phyloP scores from a whole-genome alignment of 2,888 invertebrate species.

The Auanema freiburgensis region DNA sequence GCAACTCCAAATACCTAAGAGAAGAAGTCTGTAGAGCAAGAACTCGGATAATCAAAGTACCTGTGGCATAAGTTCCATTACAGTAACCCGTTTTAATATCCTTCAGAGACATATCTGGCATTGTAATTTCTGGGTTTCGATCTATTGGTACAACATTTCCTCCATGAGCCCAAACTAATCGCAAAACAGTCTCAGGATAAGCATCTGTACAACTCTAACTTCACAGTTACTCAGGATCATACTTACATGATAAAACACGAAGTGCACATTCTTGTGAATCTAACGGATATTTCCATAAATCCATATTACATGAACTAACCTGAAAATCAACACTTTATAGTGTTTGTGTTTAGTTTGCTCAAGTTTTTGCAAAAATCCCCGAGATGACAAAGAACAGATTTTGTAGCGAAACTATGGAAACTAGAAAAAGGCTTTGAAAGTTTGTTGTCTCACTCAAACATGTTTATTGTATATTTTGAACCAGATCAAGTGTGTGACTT shows the following conservation, averaged over 20 bases:
- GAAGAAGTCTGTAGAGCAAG: no score
- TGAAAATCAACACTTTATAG: no score
- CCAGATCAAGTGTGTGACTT: no score
- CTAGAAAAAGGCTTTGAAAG: no score
- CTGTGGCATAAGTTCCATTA: slow-evolving; percentile 63
- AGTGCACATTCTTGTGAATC: slow-evolving; percentile 69
- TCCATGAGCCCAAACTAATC: slow-evolving; percentile 55
- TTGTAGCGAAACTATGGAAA: no score
- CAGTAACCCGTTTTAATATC: slow-evolving; percentile 55
- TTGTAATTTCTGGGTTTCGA: slow-evolving; percentile 57
- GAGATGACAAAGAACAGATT: no score
- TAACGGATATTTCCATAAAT: slow-evolving; percentile 62
- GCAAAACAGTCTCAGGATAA: slow-evolving; percentile 60
- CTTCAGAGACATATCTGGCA: slow-evolving; percentile 62
- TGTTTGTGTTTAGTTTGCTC: no score
- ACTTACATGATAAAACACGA: slow-evolving; percentile 66
- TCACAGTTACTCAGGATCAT: background rate
- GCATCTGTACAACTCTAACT: slow-evolving; percentile 60
- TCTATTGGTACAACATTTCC: slow-evolving; percentile 55
- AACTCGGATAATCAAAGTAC: no score
- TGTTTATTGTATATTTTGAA: no score
- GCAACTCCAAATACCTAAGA: slow-evolving; percentile 68
- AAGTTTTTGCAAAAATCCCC: no score
- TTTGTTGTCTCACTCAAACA: no score
- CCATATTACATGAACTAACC: slow-evolving; percentile 53